Conservation (phyloP, 2,797 vertebrate genomes). For the Pristis pectinata region DNA sequence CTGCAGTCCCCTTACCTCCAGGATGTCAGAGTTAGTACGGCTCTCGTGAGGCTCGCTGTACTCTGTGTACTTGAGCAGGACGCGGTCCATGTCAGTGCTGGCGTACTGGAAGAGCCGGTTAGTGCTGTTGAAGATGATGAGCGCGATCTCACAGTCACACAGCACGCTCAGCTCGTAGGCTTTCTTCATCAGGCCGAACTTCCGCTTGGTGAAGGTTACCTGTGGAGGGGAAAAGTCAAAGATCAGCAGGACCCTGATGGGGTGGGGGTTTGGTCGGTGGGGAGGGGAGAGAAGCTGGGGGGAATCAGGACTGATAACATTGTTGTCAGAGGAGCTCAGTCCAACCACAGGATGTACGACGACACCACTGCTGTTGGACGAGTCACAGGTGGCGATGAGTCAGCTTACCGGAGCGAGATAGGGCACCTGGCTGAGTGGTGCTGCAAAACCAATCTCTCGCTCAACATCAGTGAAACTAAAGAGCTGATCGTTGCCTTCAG, state of each 20-base stretch:
- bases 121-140: slow-evolving; percentile 97
- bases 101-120: slow-evolving; percentile 94
- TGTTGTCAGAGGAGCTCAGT: background rate
- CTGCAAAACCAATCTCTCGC: no score
- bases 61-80: slow-evolving; percentile 91
- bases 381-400: no score
- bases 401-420: no score
- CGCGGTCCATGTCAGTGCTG: slow-evolving; percentile 92
- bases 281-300: background rate
- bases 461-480: no score
- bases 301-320: background rate
- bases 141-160: slow-evolving; percentile 94
- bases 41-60: slow-evolving; percentile 95
- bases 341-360: background rate
- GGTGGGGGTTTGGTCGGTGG: background rate
- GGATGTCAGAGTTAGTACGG: slow-evolving; percentile 85
- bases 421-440: no score
- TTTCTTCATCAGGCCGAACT: slow-evolving; percentile 97
- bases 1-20: slow-evolving; percentile 57
- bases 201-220: slow-evolving; percentile 94
- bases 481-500: no score
- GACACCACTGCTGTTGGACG: no score
- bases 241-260: background rate
- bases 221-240: slow-evolving; percentile 43
- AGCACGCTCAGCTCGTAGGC: slow-evolving; percentile 91